Conservation (phyloP, 2,888 invertebrate species). For the Sarcophaga carnaria region DNA sequence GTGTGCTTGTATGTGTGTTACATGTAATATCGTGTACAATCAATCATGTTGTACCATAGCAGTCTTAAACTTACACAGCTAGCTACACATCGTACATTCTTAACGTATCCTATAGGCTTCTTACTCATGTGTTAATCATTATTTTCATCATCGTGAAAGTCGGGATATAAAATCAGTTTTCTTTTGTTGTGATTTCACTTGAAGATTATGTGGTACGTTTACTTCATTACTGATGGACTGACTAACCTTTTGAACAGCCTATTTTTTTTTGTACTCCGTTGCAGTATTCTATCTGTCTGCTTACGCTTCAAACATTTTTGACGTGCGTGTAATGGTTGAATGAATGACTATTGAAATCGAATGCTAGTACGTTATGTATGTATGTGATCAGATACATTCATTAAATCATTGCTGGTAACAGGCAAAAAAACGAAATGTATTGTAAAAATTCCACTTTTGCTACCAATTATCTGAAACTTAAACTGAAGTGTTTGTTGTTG, state of each 20-base stretch:
- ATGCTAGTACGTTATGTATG: not conserved
- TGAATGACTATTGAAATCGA: conserved; percentile 10
- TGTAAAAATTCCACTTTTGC: not conserved
- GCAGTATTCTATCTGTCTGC: too few relatives aligned
- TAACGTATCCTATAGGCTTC: conserved; percentile 20
- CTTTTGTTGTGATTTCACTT: too few relatives aligned
- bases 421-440: not conserved
- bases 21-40: conserved; percentile 36
- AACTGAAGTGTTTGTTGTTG: not conserved
- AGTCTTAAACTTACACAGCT: not conserved
- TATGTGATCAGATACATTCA: conserved; percentile 18
- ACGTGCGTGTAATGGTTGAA: conserved; percentile 34
- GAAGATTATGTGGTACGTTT: too few relatives aligned
- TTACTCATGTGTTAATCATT: not conserved
- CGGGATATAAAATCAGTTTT: conserved; percentile 25
- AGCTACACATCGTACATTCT: not conserved
- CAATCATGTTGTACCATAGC: conserved; percentile 40
- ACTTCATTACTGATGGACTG: too few relatives aligned
- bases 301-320: conserved; percentile 11
- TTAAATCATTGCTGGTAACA: conserved; percentile 16
- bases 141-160: conserved; percentile 14
- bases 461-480: too few relatives aligned
- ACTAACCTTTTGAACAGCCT: too few relatives aligned
- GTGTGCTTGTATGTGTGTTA: not conserved
- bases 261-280: too few relatives aligned